Conservation (phyloP, 30 jellyfish, hydroid and myxozoan species). For the Clytia hemisphaerica region DNA sequence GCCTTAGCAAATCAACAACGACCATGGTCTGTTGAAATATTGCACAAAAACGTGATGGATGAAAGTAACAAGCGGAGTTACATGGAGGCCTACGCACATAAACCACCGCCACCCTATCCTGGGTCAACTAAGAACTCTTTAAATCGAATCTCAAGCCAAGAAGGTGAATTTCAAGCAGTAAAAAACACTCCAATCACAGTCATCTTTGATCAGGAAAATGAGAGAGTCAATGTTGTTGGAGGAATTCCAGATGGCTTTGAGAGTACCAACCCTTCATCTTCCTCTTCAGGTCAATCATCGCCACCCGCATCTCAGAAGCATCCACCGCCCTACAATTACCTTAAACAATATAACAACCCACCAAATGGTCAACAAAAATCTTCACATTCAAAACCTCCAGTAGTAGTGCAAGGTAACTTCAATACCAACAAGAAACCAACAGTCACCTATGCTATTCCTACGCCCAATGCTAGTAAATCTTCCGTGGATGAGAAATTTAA, state of each 20-base stretch:
- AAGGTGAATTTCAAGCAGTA: conserved; percentile 35
- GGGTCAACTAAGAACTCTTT: no score
- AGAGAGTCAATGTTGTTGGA: conserved; percentile 25
- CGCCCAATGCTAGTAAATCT: conserved; percentile 5
- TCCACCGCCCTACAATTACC: conserved; percentile 44
- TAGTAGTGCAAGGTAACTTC: conserved; percentile 8
- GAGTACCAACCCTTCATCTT: conserved; percentile 11
- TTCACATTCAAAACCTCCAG: no score
- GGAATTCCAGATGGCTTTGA: conserved; percentile 11
- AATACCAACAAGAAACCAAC: neutral
- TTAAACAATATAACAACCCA: conserved; percentile 7
- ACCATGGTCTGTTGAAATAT: conserved; percentile 97
- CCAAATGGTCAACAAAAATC: no score
- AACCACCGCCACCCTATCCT: conserved; percentile 99
- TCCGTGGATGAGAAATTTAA: conserved; percentile 4
- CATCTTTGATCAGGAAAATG: conserved; percentile 41
- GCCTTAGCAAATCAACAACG: conserved; percentile 38
- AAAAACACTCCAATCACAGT: conserved; percentile 55
- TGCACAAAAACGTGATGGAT: conserved; percentile 49
- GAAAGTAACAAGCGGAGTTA: conserved; percentile 49
- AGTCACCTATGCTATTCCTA: conserved; percentile 53
- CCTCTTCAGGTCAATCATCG: neutral
- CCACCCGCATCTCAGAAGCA: conserved; percentile 26
- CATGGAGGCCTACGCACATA: conserved; percentile 57
- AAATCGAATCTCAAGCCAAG: conserved; percentile 58